Percentiles rank a stretch among this genome's conserved stretches.
These are phyloP conservation scores for Chelon labrosus DNA, from an alignment of 2,797 vertebrate genomes.

Conservation along the genomic window DNA sequence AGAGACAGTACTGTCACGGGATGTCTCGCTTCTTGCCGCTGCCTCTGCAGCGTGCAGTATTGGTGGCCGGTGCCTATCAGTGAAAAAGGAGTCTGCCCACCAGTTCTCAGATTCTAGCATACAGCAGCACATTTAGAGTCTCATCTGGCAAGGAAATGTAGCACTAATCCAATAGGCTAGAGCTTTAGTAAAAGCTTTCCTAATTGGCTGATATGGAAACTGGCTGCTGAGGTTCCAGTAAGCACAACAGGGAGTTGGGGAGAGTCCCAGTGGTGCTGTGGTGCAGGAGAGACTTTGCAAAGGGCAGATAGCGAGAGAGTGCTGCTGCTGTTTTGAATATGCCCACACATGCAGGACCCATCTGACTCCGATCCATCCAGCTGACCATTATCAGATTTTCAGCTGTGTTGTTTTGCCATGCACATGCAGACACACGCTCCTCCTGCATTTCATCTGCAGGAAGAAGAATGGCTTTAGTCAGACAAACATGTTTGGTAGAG, in stretches of 20 bases:
- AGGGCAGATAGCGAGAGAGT: constrained; percentile 51
- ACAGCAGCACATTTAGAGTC: constrained; percentile 77
- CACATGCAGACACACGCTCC: constrained; percentile 33
- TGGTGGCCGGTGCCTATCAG: constrained; percentile 65
- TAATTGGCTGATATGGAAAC: constrained; percentile 74
- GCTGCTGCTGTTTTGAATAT: constrained; percentile 65
- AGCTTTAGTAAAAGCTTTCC: constrained; percentile 77
- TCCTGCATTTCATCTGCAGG: constrained; percentile 43
- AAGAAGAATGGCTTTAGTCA: constrained; percentile 55
- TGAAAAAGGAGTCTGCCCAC: constrained; percentile 71
- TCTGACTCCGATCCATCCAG: constrained; percentile 61
- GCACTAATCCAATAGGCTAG: constrained; percentile 78
- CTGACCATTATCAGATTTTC: constrained; percentile 55
- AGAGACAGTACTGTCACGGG: constrained; percentile 16
- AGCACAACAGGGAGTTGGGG: constrained; percentile 72
- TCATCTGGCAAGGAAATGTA: constrained; percentile 71
- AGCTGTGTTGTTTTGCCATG: constrained; percentile 35
- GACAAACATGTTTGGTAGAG: constrained; percentile 61
- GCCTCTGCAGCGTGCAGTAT: constrained; percentile 48
- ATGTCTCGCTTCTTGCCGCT: constrained; percentile 28
- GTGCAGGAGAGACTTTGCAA: constrained; percentile 65
- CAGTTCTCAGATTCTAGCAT: constrained; percentile 73
- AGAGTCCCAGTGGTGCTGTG: constrained; percentile 70
- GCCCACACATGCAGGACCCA: constrained; percentile 51
- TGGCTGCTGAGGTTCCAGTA: constrained; percentile 72